Evolutionary conservation across 2,888 invertebrate species (phyloP), one percentile per base, ranked within the genome.

Genomic region (Agrochola lychnidis): DNA sequence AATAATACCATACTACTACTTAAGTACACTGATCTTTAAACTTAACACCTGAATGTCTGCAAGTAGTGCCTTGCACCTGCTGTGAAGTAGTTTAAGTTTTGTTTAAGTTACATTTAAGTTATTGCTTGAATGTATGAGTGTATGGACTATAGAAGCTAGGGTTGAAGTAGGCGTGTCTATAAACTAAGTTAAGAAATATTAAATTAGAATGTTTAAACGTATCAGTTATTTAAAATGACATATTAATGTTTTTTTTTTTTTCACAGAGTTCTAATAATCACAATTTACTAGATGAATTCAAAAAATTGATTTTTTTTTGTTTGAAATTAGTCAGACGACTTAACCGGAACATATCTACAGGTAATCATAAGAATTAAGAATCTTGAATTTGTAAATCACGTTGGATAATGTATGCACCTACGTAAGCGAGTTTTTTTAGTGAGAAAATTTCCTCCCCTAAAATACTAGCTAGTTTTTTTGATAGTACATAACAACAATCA

Each of bases 101-200:
- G 68, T 79, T 80, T 70, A 66, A 79, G 80, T 80, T 66, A 61
- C 57, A 62, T 78, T 79, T 69, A 66, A 79, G 80, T 80, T 70
- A 56, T 48, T 51, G 57, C 66, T 80, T 81, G 7, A 51, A 63
- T 57, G 19, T 25, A 45, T 42, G 61, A 62, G 53, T 48, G n/a
- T 36, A 45, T 59, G 22, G 42, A 76, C 40, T 56, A 4, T n/a
- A 1, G n/a, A 36, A 2, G 4, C 7, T 42, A 4, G 9, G 7
- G 19, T 36, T 48, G 7, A 4, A 78, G 25, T 53, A 16, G 19
- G 9, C 30, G 7, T 42, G 22, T 56, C 16, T n/a, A 36, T 22
- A 36, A 53, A n/a, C 10, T 68, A 36, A n/a, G 36, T 36, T 51
- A 10, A 30, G 22, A 22, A 30, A 22, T 19, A 48, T 25, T 25